phyloP scores from a whole-genome alignment of 1,140 invertebrate species.

The Colletes gigas region DNA sequence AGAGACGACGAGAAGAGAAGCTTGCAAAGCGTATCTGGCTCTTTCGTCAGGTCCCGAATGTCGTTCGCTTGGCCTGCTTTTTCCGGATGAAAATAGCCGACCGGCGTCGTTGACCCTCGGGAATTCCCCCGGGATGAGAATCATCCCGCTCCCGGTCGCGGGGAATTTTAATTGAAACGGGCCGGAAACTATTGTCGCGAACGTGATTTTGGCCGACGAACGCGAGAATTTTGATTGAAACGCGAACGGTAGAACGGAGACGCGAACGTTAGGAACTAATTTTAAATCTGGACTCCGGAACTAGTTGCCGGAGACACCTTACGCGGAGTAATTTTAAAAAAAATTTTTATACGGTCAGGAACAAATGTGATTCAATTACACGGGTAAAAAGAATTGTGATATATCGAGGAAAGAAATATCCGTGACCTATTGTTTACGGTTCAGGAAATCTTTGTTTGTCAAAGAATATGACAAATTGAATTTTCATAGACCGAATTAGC shows the following conservation, averaged over 20 bases:
- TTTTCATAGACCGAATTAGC: not conserved
- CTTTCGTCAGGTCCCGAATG: not conserved
- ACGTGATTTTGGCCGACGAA: not conserved
- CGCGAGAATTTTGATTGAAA: slow-evolving; percentile 22
- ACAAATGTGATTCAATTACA: no score
- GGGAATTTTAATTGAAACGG: slow-evolving; percentile 19
- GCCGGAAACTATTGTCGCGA: not conserved
- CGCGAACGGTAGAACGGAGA: not conserved
- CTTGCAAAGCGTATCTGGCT: slow-evolving; percentile 14
- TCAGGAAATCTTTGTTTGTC: not conserved
- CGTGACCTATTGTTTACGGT: no score
- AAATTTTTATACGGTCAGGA: no score
- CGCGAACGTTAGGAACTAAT: not conserved
- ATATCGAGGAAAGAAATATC: no score
- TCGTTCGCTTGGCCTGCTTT: slow-evolving; percentile 6
- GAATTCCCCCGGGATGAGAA: not conserved
- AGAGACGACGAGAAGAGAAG: slow-evolving; percentile 20
- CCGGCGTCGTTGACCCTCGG: not conserved
- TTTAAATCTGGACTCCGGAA: not conserved
- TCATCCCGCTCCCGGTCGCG: not conserved
- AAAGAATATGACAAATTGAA: not conserved
- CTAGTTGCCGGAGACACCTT: no score
- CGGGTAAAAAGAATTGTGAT: no score
- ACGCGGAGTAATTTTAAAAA: no score
- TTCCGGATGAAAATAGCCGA: not conserved